Percentiles rank a stretch among this genome's conserved stretches.
These are phyloP conservation scores for Helobdella robusta DNA, from an alignment of 2,888 invertebrate genomes.

Conservation along the genomic window DNA sequence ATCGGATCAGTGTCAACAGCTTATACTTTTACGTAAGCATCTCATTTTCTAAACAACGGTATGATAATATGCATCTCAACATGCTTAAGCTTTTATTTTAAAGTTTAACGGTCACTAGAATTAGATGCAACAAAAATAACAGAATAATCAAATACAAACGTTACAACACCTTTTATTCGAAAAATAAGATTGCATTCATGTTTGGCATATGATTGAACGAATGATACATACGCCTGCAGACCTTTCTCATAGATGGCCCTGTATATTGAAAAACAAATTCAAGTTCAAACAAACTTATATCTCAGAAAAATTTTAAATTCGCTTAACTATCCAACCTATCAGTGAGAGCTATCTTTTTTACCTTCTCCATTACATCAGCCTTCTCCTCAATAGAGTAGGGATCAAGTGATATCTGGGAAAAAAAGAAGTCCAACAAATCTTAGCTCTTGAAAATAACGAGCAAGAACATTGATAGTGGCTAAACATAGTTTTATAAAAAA, in stretches of 20 bases:
- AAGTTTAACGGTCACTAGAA: neutral
- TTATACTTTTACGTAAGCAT: neutral
- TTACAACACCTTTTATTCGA: slow-evolving; percentile 60
- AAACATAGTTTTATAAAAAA: too few relatives aligned
- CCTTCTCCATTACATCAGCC: slow-evolving; percentile 49
- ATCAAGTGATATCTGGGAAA: slow-evolving; percentile 44
- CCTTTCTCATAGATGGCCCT: slow-evolving; percentile 74
- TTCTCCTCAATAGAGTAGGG: slow-evolving; percentile 28
- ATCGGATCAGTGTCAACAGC: neutral
- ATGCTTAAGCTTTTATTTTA: neutral
- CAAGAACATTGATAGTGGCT: too few relatives aligned
- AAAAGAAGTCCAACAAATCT: neutral
- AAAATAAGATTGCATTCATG: slow-evolving; percentile 87
- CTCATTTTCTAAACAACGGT: neutral
- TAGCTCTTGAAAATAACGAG: too few relatives aligned
- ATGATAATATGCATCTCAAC: neutral
- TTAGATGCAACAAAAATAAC: neutral
- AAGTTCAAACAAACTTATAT: neutral
- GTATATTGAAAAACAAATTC: slow-evolving; percentile 31
- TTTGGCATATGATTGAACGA: slow-evolving; percentile 81
- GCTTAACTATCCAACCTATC: slow-evolving; percentile 54
- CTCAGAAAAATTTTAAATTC: neutral
- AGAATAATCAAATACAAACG: neutral
- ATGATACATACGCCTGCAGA: slow-evolving; percentile 85
- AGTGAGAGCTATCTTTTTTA: slow-evolving; percentile 59